Base-by-base conservation (phyloP, 2,113 vertebrate genomes). In the Saccopteryx bilineata region DNA sequence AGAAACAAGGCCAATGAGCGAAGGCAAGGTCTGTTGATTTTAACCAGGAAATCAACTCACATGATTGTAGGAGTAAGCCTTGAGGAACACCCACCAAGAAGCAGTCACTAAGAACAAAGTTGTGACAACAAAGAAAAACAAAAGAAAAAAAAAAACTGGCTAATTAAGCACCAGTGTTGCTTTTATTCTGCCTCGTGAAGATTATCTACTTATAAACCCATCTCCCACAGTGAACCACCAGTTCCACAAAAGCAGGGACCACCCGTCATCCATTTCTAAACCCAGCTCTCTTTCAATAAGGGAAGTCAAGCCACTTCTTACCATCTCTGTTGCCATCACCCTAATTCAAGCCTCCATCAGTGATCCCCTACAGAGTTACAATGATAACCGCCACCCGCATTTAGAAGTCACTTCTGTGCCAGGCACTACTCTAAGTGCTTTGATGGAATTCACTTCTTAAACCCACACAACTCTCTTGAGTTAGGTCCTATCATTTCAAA, bases 51-150 rank as follows among this genome's bases (percentile, higher is more conserved):
- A 94, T 81, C 94, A 95, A 68, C 75, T 95, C 87, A 66, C 75
- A 86, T 69, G 82, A 94, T 66, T 85, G 54, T 15, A 91, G 87
- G 74, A 95, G 61, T 39, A 74, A 91, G 86, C 48, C 91, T 60
- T 79, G 58, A 91, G 90, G 92, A 97, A 97, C 96, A 97, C 93
- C 93, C 97, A 97, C 86, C 69, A 82, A 91, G 91, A 95, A 95
- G 72, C 72, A 72, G 60, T 91, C 93, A 61, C 94, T 86, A 95
- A 93, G 91, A 96, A 96, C 86, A 96, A 96, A 96, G 91, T 65
- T 93, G 72, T 90, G 76, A 94, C 80, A 96, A 88, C 46, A 97
- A 95, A 97, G 46, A 94, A 91, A 95, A 96, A 92, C 33, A 96
- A 92, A 80, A 87, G 6, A 5, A 2, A 1, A 46, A 82, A 69